phyloP scores from a whole-genome alignment of 2,888 invertebrate genomes.

The Bombylius discolor region DNA sequence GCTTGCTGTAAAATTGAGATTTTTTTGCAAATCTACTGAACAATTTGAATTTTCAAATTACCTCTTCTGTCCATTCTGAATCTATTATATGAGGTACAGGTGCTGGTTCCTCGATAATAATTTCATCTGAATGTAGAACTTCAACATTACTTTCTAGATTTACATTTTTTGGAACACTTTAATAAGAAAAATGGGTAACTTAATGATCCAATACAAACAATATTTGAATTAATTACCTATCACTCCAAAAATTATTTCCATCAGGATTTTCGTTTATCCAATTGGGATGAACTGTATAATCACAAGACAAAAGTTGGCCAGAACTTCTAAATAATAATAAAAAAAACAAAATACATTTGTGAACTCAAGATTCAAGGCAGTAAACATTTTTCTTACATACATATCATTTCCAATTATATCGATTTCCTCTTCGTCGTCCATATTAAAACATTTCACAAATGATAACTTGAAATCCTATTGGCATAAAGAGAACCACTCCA shows the following conservation, averaged over 20 bases:
- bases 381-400: conserved; percentile 40
- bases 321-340: conserved; percentile 17
- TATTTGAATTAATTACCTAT: conserved; percentile 2
- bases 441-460: conserved; percentile 18
- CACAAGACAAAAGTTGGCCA: conserved; percentile 40
- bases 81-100: conserved; percentile 9
- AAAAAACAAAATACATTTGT: too few species aligned
- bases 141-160: conserved; percentile 13
- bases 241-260: conserved; percentile 13
- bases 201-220: neutral
- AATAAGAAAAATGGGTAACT: neutral
- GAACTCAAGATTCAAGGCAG: too few species aligned
- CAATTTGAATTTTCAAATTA: neutral
- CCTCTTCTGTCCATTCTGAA: conserved; percentile 9
- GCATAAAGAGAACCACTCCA: too few species aligned
- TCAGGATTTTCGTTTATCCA: conserved; percentile 50
- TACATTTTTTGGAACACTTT: conserved; percentile 14
- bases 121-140: conserved; percentile 14
- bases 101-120: conserved; percentile 14
- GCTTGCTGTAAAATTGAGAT: too few species aligned
- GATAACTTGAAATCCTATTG: too few species aligned
- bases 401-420: conserved; percentile 59
- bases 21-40: neutral
- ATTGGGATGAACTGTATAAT: conserved; percentile 50
- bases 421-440: conserved; percentile 61